Evolutionary conservation across 2,113 vertebrate genomes (phyloP).

Genomic region (Eublepharis macularius): DNA sequence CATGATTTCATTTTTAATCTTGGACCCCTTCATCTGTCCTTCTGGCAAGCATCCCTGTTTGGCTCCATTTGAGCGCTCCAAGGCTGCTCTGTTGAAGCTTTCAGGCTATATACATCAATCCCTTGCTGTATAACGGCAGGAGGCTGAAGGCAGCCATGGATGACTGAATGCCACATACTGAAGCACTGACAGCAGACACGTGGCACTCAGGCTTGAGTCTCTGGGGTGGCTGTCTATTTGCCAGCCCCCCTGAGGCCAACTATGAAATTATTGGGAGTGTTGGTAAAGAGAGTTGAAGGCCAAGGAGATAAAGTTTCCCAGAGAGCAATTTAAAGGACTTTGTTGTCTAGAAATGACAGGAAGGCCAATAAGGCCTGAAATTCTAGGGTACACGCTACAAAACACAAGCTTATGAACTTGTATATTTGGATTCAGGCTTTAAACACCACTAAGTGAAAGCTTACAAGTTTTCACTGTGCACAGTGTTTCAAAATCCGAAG

Average conservation of each 20-base stretch:
- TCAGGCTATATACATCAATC: constrained; percentile 43
- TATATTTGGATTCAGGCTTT: background rate
- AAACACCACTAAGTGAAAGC: background rate
- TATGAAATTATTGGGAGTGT: background rate
- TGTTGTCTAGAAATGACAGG: background rate
- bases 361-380: background rate
- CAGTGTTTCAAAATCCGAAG: background rate
- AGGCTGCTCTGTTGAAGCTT: constrained; percentile 52
- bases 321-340: constrained; percentile 33
- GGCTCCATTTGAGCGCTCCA: constrained; percentile 62
- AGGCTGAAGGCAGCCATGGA: constrained; percentile 29
- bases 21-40: constrained; percentile 53
- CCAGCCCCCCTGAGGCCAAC: background rate
- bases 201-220: constrained; percentile 25
- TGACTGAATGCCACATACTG: constrained; percentile 41
- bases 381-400: background rate
- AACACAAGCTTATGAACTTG: background rate
- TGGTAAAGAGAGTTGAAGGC: constrained; percentile 26
- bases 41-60: constrained; percentile 62
- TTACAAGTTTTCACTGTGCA: background rate
- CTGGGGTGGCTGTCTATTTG: constrained; percentile 40
- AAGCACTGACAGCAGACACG: constrained; percentile 7
- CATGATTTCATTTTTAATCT: constrained; percentile 64
- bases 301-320: background rate
- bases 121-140: constrained; percentile 40